These are phyloP conservation scores for Artibeus lituratus DNA, from an alignment of 2,797 vertebrate genomes.

Conservation along the genomic window DNA sequence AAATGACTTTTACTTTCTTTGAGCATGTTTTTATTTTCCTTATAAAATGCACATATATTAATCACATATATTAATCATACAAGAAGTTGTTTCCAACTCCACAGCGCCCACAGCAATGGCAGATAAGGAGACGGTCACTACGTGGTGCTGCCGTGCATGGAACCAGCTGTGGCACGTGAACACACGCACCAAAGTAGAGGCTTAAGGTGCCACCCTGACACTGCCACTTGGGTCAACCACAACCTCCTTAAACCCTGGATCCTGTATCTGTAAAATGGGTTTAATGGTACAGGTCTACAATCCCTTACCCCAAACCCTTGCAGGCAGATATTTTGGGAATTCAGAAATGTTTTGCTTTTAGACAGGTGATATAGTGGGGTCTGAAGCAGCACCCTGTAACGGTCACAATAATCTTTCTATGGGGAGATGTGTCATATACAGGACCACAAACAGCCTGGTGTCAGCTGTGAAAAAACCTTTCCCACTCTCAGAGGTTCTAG, in stretches of 20 bases:
- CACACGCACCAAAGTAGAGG: not conserved
- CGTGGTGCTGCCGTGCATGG: not conserved
- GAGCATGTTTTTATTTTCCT: not conserved
- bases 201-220: not conserved
- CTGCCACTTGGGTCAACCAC: not conserved
- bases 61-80: not conserved
- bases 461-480: not conserved
- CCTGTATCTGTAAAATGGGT: not conserved
- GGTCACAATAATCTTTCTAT: no score
- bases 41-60: not conserved
- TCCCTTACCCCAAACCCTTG: not conserved
- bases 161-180: rapidly evolving
- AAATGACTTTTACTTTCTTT: not conserved
- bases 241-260: not conserved
- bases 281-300: not conserved
- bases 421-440: not conserved
- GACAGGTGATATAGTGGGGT: not conserved
- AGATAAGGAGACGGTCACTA: not conserved
- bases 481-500: not conserved
- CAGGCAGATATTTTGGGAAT: not conserved
- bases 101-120: not conserved
- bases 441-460: not conserved
- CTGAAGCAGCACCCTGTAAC: rapidly evolving
- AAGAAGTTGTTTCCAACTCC: not conserved
- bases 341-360: not conserved